These are phyloP conservation scores for Conger conger DNA, from an alignment of 2,113 vertebrate genomes.

Conservation along the genomic window DNA sequence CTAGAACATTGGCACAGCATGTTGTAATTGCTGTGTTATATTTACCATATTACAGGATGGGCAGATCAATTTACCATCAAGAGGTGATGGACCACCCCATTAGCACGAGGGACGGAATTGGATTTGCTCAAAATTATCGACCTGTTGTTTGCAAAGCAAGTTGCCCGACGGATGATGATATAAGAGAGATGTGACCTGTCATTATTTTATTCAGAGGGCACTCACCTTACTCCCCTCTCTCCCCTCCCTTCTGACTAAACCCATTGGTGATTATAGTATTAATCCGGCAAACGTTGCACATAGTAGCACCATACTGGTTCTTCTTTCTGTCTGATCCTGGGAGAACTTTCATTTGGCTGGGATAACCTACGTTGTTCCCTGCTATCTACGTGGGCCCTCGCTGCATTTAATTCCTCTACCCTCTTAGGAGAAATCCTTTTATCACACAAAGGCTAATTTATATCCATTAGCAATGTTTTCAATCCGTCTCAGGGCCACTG, in stretches of 20 bases:
- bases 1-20: too few relatives aligned
- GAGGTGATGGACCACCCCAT: slow-evolving; percentile 67
- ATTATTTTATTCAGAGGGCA: slow-evolving; percentile 72
- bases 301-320: background rate
- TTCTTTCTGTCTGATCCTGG: background rate
- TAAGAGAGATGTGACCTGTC: slow-evolving; percentile 76
- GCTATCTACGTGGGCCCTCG: slow-evolving; percentile 81
- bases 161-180: slow-evolving; percentile 73
- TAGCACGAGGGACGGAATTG: slow-evolving; percentile 76
- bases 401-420: slow-evolving; percentile 96
- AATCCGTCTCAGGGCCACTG: slow-evolving; percentile 99
- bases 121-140: slow-evolving; percentile 82
- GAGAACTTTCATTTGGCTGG: background rate
- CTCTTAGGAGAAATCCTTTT: slow-evolving; percentile 99
- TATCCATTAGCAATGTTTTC: slow-evolving; percentile 99
- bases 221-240: slow-evolving; percentile 29
- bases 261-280: background rate
- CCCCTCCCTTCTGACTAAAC: background rate
- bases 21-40: too few relatives aligned
- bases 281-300: background rate
- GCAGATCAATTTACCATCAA: too few relatives aligned
- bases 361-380: slow-evolving; percentile 64
- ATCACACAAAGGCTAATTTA: slow-evolving; percentile 99
- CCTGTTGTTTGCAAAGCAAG: slow-evolving; percentile 80
- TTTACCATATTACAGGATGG: too few relatives aligned